These are phyloP conservation scores for Bombus huntii DNA, from an alignment of 1,140 invertebrate genomes.

Conservation along the genomic window DNA sequence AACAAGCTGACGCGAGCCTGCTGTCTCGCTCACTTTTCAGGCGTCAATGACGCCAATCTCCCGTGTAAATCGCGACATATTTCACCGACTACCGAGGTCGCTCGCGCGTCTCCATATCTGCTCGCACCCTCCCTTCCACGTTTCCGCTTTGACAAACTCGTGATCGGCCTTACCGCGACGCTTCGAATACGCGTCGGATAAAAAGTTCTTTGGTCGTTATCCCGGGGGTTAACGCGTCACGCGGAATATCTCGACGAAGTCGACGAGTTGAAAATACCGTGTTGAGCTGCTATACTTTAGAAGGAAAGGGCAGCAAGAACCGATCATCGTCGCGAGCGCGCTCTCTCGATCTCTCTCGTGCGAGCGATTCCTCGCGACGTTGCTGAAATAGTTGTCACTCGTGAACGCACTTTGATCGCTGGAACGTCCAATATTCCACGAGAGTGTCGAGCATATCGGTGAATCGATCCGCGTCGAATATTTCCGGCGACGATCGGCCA, in stretches of 20 bases:
- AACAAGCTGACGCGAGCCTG: conserved; percentile 19
- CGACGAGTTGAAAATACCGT: conserved; percentile 52
- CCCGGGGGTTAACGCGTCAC: conserved; percentile 61
- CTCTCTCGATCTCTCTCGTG: conserved; percentile 1
- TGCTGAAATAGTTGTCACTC: not conserved
- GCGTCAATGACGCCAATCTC: conserved; percentile 81
- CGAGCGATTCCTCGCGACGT: conserved; percentile 1
- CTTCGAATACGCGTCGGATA: conserved; percentile 55
- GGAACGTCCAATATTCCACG: not conserved
- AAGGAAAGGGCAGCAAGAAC: not conserved
- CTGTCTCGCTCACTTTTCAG: conserved; percentile 72
- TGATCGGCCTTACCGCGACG: conserved; percentile 32
- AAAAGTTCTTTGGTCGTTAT: conserved; percentile 71
- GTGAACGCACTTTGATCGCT: not conserved
- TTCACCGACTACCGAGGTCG: conserved; percentile 73
- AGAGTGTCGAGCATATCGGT: not conserved
- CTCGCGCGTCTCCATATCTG: not conserved
- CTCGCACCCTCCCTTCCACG: not conserved
- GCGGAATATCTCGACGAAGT: not conserved
- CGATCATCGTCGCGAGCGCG: not conserved
- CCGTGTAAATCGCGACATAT: conserved; percentile 83
- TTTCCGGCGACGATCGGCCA: conserved; percentile 10
- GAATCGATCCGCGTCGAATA: not conserved
- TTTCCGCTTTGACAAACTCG: not conserved
- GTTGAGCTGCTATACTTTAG: not conserved